Evolutionary conservation across 2,888 invertebrate genomes (phyloP).

Genomic region (Dione vanillae): DNA sequence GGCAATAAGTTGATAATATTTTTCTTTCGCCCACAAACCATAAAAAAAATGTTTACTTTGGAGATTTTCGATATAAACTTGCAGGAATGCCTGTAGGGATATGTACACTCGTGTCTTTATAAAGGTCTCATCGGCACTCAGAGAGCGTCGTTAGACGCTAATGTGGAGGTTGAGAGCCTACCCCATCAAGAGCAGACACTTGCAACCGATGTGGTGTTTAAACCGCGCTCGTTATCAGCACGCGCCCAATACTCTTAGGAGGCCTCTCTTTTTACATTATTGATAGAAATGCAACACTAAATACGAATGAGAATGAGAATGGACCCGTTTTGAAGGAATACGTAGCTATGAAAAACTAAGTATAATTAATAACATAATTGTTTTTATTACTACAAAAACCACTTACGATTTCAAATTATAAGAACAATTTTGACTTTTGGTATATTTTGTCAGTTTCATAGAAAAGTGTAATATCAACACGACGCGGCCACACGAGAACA

Average conservation of each 20-base stretch:
- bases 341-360: too few species aligned
- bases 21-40: too few species aligned
- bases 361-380: too few species aligned
- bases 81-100: too few species aligned
- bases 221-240: conserved; percentile 13
- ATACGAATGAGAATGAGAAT: background rate
- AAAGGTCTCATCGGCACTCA: background rate
- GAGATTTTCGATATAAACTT: too few species aligned
- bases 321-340: too few species aligned
- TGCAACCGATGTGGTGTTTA: conserved; percentile 12
- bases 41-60: too few species aligned
- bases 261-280: background rate
- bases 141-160: conserved; percentile 2
- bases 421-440: too few species aligned
- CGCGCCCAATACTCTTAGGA: background rate
- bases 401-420: too few species aligned
- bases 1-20: too few species aligned
- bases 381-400: too few species aligned
- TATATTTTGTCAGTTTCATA: background rate
- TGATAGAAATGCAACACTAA: background rate
- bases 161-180: background rate
- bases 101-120: background rate
- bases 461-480: background rate
- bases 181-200: conserved; percentile 11
- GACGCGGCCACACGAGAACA: background rate